Percentiles rank a stretch among this genome's conserved stretches.
Evolutionary conservation across 2,113 vertebrate genomes (phyloP).

Genomic region (Mormyrus lacerda): DNA sequence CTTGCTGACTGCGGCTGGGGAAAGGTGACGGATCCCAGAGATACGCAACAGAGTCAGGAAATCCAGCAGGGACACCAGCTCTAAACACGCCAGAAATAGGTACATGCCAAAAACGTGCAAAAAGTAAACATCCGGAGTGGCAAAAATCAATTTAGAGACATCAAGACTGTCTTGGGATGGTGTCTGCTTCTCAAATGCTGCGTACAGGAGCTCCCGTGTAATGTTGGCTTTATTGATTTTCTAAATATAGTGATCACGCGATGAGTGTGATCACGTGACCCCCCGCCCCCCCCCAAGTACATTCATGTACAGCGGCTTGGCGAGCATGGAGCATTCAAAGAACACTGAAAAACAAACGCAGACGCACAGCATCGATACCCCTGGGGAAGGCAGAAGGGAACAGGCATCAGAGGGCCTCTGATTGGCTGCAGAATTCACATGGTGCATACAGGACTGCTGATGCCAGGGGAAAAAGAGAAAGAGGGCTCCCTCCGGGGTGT

Average conservation of each 20-base stretch:
- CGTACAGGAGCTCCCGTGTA: neutral
- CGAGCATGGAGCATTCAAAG: neutral
- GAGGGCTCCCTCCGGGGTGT: neutral
- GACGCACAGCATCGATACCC: too few relatives aligned
- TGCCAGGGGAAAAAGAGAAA: neutral
- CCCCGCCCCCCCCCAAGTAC: neutral
- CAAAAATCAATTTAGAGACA: neutral
- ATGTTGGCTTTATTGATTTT: conserved; percentile 1
- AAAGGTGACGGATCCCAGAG: neutral
- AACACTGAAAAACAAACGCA: neutral
- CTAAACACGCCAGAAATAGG: neutral
- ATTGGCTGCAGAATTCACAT: neutral
- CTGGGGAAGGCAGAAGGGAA: neutral
- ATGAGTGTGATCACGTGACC: neutral
- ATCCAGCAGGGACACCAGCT: neutral
- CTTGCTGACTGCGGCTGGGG: neutral
- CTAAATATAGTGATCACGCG: conserved; percentile 11
- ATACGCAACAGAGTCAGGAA: neutral
- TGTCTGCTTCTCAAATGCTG: neutral
- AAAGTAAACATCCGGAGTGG: neutral
- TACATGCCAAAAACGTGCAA: neutral
- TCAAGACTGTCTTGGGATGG: neutral
- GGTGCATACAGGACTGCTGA: neutral
- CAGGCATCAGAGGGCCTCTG: neutral
- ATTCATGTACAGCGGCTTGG: neutral